Base-by-base conservation (phyloP, 2,113 vertebrate species). In the Ciconia stormi region DNA sequence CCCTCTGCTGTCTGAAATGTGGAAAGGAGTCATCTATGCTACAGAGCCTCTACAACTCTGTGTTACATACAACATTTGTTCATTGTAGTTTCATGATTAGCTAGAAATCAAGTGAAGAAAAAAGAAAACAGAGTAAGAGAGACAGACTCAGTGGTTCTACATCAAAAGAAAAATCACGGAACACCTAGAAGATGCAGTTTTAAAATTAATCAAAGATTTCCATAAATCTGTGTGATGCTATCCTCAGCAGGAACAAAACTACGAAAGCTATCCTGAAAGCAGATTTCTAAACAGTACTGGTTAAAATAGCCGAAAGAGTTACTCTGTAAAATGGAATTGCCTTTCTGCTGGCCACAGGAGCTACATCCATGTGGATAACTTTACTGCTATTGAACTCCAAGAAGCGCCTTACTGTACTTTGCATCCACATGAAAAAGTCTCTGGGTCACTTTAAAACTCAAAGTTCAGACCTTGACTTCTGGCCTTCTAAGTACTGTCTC, bases 1-100 rank as follows among this genome's bases (percentile, higher is more conserved):
- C 85, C 90, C 95, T 96, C 93, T 97, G 70, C 80, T 91, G 89
- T 93, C 65, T 18, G 67, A 40, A 87, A 56, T 30, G 71, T 49
- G 83, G 49, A 94, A 95, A 40, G 34, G 29, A 65, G 69, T 14
- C 23, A 16, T 4, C 42, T 19, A 2, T 12, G 42, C 58, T 20
- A 18, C 52, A 22, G 22, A 52, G 93, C 13, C 59, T 87, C 83
- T 5, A 9, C 52, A 71, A 5, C 59, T 18, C 40, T 0, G 16
- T 1, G 7, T 2, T 9, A 50, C 21, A 5, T 4, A 27, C 55
- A 18, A 5, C 2, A 18, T 49, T 8, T 20, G 21, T 76, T 13
- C 90, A 18, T 0, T 7, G 55, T 9, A 38, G 9, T 13, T 34
- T n/a, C 77, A 47, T 8, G 10, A 72, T 42, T 42, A 78, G 44